Evolutionary conservation across 2,113 vertebrate species (phyloP).

Genomic region (Mustela lutreola): DNA sequence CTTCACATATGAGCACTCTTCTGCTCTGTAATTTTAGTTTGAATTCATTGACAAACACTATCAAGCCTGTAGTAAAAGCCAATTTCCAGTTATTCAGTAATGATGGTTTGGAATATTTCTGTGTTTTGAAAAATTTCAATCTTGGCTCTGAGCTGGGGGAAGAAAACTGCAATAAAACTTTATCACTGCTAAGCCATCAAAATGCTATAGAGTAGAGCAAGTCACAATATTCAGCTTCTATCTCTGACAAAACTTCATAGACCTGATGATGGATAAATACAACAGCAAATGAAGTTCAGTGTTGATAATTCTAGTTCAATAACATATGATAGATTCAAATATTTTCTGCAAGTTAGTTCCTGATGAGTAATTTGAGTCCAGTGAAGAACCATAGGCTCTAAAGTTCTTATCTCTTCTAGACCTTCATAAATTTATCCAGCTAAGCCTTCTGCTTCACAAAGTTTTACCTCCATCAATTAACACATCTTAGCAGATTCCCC

Average conservation of each 20-base stretch:
- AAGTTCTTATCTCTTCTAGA: slow-evolving; percentile 1
- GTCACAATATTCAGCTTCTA: neutral
- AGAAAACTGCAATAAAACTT: neutral
- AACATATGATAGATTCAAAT: neutral
- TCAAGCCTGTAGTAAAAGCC: neutral
- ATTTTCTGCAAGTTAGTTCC: neutral
- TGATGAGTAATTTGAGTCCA: neutral
- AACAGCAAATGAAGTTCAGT: neutral
- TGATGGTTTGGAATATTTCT: neutral
- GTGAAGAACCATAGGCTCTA: neutral
- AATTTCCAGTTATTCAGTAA: neutral
- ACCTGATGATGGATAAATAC: neutral
- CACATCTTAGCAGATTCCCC: neutral
- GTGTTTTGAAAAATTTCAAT: neutral
- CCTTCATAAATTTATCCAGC: neutral
- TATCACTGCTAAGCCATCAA: neutral
- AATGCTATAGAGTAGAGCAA: neutral
- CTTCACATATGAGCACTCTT: neutral
- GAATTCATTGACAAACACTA: slow-evolving; percentile 4
- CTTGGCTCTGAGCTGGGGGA: neutral
- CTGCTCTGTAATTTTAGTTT: neutral
- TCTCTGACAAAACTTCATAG: neutral
- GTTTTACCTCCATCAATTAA: neutral
- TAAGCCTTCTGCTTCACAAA: neutral
- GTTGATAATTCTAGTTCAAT: neutral